Percentiles rank a stretch among this genome's conserved stretches.
These are phyloP conservation scores for Lophotriccus pileatus DNA, from an alignment of 2,797 vertebrate species.

Conservation along the genomic window DNA sequence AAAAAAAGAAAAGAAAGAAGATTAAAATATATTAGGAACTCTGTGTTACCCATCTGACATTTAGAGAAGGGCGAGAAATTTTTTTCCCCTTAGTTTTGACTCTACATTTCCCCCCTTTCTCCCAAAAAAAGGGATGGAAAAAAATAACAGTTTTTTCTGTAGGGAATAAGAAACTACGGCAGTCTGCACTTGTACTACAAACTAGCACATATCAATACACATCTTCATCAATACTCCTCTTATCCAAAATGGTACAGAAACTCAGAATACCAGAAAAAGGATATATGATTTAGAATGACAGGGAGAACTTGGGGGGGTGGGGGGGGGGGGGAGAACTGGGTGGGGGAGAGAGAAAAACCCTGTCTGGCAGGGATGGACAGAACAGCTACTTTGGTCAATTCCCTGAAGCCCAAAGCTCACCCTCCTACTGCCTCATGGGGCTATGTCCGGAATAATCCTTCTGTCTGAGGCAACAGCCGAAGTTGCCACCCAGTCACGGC, in stretches of 20 bases:
- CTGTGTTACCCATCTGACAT: background rate
- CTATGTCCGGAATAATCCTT: fast-evolving
- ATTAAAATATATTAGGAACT: background rate
- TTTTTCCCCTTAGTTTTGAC: background rate
- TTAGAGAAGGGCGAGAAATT: background rate
- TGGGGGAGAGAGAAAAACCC: too few relatives aligned
- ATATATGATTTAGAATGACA: background rate
- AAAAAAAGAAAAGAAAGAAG: background rate
- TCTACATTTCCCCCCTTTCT: background rate
- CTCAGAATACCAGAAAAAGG: background rate
- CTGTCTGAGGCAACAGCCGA: background rate
- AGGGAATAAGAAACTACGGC: background rate
- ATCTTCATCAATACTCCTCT: background rate
- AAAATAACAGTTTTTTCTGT: background rate
- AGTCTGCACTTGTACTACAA: background rate
- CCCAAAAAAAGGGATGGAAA: too few relatives aligned
- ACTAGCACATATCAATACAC: background rate
- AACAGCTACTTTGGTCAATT: background rate
- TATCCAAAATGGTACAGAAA: background rate
- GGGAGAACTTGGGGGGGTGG: background rate
- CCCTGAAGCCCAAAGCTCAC: background rate
- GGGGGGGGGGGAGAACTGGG: too few relatives aligned
- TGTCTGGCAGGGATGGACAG: fast-evolving
- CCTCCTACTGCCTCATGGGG: fast-evolving
- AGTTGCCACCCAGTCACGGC: background rate